phyloP scores from a whole-genome alignment of 2,888 invertebrate species.

The Troides oblongomaculatus region DNA sequence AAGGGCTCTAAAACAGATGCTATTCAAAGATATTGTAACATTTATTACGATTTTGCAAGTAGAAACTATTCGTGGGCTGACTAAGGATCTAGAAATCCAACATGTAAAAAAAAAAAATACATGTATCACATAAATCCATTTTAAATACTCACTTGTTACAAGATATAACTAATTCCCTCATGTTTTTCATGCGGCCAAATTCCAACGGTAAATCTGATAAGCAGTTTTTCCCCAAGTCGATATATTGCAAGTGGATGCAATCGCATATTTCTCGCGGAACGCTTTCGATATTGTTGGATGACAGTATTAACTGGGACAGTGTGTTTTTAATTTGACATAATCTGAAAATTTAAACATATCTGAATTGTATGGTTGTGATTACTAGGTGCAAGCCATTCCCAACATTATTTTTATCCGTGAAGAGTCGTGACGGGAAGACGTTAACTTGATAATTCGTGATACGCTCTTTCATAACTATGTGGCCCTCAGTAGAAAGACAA shows the following conservation, averaged over 20 bases:
- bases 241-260: constrained; percentile 82
- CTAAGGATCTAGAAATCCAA: too few relatives aligned
- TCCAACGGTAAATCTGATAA: constrained; percentile 83
- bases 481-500: too few relatives aligned
- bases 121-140: not conserved
- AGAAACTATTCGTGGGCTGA: too few relatives aligned
- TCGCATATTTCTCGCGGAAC: constrained; percentile 83
- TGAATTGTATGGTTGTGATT: not conserved
- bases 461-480: too few relatives aligned
- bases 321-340: constrained; percentile 61
- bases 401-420: too few relatives aligned
- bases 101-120: too few relatives aligned
- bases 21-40: constrained; percentile 1
- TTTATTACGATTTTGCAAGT: not conserved
- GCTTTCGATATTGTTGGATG: constrained; percentile 83
- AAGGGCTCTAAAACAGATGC: not conserved
- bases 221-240: constrained; percentile 88
- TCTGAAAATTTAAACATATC: constrained; percentile 28
- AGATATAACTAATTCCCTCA: constrained; percentile 90
- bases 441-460: too few relatives aligned
- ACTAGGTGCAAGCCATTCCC: too few relatives aligned
- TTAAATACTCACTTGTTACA: constrained; percentile 85
- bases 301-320: constrained; percentile 84
- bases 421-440: too few relatives aligned
- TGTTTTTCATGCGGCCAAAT: constrained; percentile 79